A percentile compares a stretch with the other conserved stretches of the same genome.
Conservation (phyloP, 2,888 invertebrate species). For the Drepanosiphum platanoidis region DNA sequence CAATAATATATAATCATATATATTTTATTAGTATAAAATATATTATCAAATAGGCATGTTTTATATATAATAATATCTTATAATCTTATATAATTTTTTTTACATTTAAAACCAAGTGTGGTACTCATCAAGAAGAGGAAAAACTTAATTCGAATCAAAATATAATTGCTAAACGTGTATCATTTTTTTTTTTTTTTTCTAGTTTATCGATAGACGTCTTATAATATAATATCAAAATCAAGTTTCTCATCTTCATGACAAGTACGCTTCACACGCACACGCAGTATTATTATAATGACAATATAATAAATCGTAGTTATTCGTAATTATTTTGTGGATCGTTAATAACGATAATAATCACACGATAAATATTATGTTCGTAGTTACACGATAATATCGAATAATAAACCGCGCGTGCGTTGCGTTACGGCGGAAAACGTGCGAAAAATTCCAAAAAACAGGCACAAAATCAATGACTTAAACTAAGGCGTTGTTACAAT, state of each 20-base stretch:
- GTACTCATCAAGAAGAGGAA: slow-evolving; percentile 65
- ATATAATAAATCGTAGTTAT: too few species aligned
- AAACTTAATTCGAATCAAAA: slow-evolving; percentile 64
- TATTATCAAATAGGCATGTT: background rate
- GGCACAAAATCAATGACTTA: slow-evolving; percentile 55
- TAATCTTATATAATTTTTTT: slow-evolving; percentile 17
- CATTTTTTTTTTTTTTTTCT: too few species aligned
- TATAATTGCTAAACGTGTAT: slow-evolving; percentile 25
- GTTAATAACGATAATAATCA: too few species aligned
- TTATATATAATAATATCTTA: too few species aligned
- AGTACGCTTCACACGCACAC: slow-evolving; percentile 57
- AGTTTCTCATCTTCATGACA: slow-evolving; percentile 66
- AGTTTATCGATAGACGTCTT: slow-evolving; percentile 23
- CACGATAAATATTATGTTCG: too few species aligned
- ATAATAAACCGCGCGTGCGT: too few species aligned
- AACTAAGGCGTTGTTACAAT: background rate
- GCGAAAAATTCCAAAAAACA: slow-evolving; percentile 37
- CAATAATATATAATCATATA: background rate
- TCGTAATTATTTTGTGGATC: too few species aligned
- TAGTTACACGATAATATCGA: too few species aligned
- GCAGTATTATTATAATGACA: background rate
- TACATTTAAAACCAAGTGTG: slow-evolving; percentile 31
- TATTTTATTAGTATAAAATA: too few species aligned
- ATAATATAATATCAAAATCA: slow-evolving; percentile 55
- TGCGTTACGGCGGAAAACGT: too few species aligned